Evolutionary conservation across 2,797 vertebrate genomes (phyloP), one percentile per base, ranked within the genome.

Genomic region (Pseudochirops corinnae): DNA sequence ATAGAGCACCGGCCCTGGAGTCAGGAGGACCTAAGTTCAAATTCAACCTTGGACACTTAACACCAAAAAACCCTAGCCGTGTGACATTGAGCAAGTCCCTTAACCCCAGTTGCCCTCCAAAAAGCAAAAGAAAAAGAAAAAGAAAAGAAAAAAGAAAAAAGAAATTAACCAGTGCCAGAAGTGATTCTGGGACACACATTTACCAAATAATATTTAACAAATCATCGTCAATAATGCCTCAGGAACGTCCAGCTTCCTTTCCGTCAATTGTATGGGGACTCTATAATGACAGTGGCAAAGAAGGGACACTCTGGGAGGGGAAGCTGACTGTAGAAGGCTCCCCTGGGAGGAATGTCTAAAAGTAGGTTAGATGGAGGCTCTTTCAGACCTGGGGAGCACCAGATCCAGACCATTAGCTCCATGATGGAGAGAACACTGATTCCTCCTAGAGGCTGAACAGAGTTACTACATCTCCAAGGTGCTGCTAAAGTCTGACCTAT

Each of bases 141-240:
- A n/a, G n/a, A n/a, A n/a, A n/a, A 52, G 50, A 5, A 52, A 52
- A 52, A 52, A 52, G 52, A 24, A 92, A 33, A 7, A 94, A 92
- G 12, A 24, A 29, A 28, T 90, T 91, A 90, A 57, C 10, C 58
- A 39, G 52, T 12, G 2, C 67, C 90, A 52, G 28, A 91, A 95
- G 91, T 46, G 62, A 96, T 39, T 24, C 33, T 92, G 56, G 91
- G 87, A 93, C 91, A 87, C 87, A 93, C 94, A 96, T 67, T 62
- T 50, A 18, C 87, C 53, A 95, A 95, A 91, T 26, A 93, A 33
- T 90, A 31, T 53, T 91, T 92, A 95, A 57, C 56, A 92, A 56
- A 28, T 29, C 1, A 74, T 93, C 91, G n/a, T 74, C 67, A 92
- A 91, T 55, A 5, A 50, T 39, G 55, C 55, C 74, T 29, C 58